phyloP scores from a whole-genome alignment of 30 jellyfish, hydroid and myxozoan genomes.

The Aurelia sp. region DNA sequence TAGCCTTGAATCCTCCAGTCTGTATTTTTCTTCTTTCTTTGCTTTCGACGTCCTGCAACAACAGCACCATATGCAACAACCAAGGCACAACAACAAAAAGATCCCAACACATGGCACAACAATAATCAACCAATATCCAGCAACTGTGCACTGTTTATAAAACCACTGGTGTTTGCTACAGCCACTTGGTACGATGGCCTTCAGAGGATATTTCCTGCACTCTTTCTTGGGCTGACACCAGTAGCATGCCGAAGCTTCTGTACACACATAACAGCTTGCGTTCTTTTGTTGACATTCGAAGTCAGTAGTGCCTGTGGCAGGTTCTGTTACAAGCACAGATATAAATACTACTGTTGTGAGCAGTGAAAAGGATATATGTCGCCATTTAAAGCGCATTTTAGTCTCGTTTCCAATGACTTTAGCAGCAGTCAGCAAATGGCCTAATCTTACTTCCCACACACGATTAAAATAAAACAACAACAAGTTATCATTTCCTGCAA shows the following conservation, averaged over 20 bases:
- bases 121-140: conserved; percentile 89
- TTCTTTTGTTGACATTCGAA: conserved; percentile 59
- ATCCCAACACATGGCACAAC: conserved; percentile 89
- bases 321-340: conserved; percentile 9
- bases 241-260: conserved; percentile 72
- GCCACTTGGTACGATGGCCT: conserved; percentile 80
- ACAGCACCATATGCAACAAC: conserved; percentile 92
- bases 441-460: not conserved
- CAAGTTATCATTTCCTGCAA: no score
- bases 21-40: conserved; percentile 72
- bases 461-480: no score
- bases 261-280: conserved; percentile 73
- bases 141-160: conserved; percentile 83
- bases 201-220: conserved; percentile 70
- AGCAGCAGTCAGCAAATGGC: not conserved
- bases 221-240: conserved; percentile 88
- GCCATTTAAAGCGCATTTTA: not conserved
- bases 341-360: conserved; percentile 2
- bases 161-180: conserved; percentile 89
- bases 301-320: conserved; percentile 54
- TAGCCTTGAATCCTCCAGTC: conserved; percentile 71
- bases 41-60: conserved; percentile 77
- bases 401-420: no score
- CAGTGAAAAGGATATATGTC: not conserved
- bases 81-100: conserved; percentile 59